Conservation (phyloP, 2,888 invertebrate genomes). For the Ochropleura leucogaster region DNA sequence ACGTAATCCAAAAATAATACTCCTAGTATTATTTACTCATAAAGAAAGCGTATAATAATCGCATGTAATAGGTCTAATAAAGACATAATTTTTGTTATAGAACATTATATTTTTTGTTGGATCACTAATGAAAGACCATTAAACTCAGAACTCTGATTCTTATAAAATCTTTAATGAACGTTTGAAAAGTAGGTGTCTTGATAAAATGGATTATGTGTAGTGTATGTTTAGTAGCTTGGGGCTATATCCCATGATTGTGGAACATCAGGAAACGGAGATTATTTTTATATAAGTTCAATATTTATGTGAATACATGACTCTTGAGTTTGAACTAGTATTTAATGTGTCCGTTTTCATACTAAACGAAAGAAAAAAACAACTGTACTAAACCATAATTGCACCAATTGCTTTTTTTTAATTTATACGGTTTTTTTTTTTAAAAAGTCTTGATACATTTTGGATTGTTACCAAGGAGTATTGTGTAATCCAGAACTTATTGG, state of each 20-base stretch:
- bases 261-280: slow-evolving; percentile 73
- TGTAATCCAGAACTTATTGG: too few relatives aligned
- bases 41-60: slow-evolving; percentile 75
- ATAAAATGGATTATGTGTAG: slow-evolving; percentile 69
- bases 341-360: slow-evolving; percentile 30
- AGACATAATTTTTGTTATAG: slow-evolving; percentile 81
- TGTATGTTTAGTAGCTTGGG: slow-evolving; percentile 78
- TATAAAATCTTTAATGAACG: slow-evolving; percentile 32
- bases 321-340: slow-evolving; percentile 32
- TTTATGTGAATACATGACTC: slow-evolving; percentile 52
- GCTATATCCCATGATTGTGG: slow-evolving; percentile 81
- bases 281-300: slow-evolving; percentile 60
- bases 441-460: too few relatives aligned
- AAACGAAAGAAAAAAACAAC: not conserved
- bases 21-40: slow-evolving; percentile 63
- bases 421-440: too few relatives aligned
- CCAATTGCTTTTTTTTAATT: not conserved
- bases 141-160: slow-evolving; percentile 63
- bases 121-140: slow-evolving; percentile 68
- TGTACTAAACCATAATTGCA: not conserved
- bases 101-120: slow-evolving; percentile 74
- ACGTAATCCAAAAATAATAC: slow-evolving; percentile 65
- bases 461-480: too few relatives aligned
- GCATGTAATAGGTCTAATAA: slow-evolving; percentile 80
- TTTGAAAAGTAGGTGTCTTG: slow-evolving; percentile 58